These are phyloP conservation scores for Cyrtorhinus lividipennis DNA, from an alignment of 1,140 invertebrate species.

Conservation along the genomic window DNA sequence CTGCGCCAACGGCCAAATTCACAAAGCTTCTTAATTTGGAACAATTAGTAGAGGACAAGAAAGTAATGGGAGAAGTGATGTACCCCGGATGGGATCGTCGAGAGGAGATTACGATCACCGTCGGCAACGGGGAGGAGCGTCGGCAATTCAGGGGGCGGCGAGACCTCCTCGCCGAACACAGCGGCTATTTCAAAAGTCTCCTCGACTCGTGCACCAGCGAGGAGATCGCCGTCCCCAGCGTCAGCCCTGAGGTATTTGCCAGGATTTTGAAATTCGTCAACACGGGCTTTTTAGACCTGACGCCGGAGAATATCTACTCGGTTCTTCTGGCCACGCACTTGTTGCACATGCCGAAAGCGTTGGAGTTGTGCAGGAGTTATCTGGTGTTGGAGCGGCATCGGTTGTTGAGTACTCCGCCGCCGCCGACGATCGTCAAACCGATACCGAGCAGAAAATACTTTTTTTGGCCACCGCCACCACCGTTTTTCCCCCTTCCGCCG, in stretches of 20 bases:
- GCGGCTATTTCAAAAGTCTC: slow-evolving; percentile 48
- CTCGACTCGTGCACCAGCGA: slow-evolving; percentile 30
- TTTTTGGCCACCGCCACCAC: slow-evolving; percentile 28
- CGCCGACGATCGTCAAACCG: slow-evolving; percentile 32
- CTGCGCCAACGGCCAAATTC: slow-evolving; percentile 10
- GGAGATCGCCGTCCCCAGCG: slow-evolving; percentile 38
- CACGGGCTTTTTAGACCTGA: slow-evolving; percentile 54
- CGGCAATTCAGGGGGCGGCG: slow-evolving; percentile 52
- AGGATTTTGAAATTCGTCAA: slow-evolving; percentile 61
- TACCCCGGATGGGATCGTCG: slow-evolving; percentile 31
- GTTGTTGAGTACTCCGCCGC: slow-evolving; percentile 2
- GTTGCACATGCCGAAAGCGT: slow-evolving; percentile 55
- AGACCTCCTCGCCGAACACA: slow-evolving; percentile 48
- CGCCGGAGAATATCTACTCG: slow-evolving; percentile 53
- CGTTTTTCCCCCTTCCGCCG: slow-evolving; percentile 26
- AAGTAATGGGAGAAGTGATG: slow-evolving; percentile 33
- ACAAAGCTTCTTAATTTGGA: slow-evolving; percentile 17
- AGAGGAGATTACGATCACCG: slow-evolving; percentile 45
- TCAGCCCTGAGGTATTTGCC: slow-evolving; percentile 51
- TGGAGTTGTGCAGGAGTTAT: slow-evolving; percentile 47
- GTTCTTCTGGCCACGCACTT: slow-evolving; percentile 56
- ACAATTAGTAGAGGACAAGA: slow-evolving; percentile 16
- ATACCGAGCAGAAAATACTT: slow-evolving; percentile 32
- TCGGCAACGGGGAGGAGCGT: slow-evolving; percentile 34
- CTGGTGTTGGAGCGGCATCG: slow-evolving; percentile 28